These are phyloP conservation scores for Drusus annulatus DNA, from an alignment of 1,140 invertebrate genomes.

Conservation along the genomic window DNA sequence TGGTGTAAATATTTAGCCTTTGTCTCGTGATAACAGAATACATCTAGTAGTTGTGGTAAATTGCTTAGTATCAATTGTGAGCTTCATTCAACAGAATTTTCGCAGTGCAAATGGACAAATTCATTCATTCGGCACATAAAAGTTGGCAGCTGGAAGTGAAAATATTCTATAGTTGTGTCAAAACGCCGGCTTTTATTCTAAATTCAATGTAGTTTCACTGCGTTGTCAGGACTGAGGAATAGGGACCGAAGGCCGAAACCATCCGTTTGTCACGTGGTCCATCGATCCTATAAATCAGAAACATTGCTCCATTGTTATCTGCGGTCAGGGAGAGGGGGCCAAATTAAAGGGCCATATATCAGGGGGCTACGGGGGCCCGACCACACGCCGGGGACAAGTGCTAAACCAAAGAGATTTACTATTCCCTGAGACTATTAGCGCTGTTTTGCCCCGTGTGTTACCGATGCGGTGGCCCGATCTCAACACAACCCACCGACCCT, in stretches of 20 bases:
- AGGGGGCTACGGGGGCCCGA: constrained; percentile 37
- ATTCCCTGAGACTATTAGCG: constrained; percentile 53
- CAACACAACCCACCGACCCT: background rate
- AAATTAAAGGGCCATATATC: constrained; percentile 55
- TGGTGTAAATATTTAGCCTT: no score
- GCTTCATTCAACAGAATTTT: no score
- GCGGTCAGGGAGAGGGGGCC: background rate
- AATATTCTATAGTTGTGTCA: background rate
- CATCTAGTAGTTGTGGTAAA: no score
- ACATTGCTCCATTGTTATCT: constrained; percentile 39
- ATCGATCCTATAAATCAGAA: constrained; percentile 23
- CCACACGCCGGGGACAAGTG: constrained; percentile 49
- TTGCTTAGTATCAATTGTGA: no score
- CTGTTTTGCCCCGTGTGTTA: constrained; percentile 51
- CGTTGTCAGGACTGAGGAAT: background rate
- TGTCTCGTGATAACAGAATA: no score
- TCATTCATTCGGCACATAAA: background rate
- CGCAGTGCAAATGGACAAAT: background rate
- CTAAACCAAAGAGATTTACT: constrained; percentile 54
- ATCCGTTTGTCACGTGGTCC: constrained; percentile 22
- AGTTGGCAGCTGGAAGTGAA: background rate
- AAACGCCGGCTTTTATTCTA: background rate
- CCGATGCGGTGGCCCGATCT: constrained; percentile 1
- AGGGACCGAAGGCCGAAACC: background rate
- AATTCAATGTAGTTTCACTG: background rate